These are phyloP conservation scores for Trissolcus basalis DNA, from an alignment of 1,140 invertebrate genomes.

Conservation along the genomic window DNA sequence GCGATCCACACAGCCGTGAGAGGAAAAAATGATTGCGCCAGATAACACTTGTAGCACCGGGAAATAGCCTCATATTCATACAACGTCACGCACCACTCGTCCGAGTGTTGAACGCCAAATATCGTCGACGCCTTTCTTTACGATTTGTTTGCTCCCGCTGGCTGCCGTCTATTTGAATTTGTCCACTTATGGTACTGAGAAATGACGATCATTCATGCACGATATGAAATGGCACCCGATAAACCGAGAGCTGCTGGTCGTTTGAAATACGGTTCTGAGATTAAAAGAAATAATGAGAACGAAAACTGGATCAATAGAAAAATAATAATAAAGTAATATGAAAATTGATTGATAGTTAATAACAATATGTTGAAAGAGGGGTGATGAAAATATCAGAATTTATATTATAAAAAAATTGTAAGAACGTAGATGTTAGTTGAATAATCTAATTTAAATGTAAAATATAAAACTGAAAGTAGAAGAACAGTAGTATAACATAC, in stretches of 20 bases:
- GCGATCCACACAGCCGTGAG: not conserved
- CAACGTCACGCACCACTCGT: constrained; percentile 71
- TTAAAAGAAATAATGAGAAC: no score
- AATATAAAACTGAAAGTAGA: no score
- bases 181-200: constrained; percentile 47
- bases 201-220: constrained; percentile 30
- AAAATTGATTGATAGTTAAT: no score
- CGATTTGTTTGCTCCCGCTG: constrained; percentile 41
- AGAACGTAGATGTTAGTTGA: no score
- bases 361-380: no score
- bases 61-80: constrained; percentile 75
- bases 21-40: no score
- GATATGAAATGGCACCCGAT: constrained; percentile 14
- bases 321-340: no score
- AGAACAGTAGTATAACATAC: no score
- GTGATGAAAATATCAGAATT: no score
- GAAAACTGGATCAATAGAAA: no score
- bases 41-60: constrained; percentile 9
- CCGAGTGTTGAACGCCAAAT: constrained; percentile 52
- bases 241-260: constrained; percentile 37
- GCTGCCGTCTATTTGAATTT: constrained; percentile 40
- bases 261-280: constrained; percentile 25
- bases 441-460: no score
- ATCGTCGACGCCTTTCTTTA: constrained; percentile 45
- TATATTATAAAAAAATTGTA: no score